phyloP scores from a whole-genome alignment of 2,888 invertebrate species.

The Athalia rosae region DNA sequence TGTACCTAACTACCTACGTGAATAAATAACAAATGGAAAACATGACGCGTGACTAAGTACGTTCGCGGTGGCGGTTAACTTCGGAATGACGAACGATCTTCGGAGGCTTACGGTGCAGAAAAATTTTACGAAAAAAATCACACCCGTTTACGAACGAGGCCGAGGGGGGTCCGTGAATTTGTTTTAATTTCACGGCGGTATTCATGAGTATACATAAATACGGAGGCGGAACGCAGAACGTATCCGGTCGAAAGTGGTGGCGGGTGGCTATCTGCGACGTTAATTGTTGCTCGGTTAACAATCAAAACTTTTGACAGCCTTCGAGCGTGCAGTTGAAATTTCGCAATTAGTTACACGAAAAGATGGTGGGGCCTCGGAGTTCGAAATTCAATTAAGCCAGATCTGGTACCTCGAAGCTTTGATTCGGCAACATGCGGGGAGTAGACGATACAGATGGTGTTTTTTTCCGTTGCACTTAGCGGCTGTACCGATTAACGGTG shows the following conservation, averaged over 20 bases:
- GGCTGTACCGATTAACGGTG: neutral
- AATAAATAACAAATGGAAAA: no score
- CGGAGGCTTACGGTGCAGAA: no score
- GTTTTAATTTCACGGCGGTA: neutral
- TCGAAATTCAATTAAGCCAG: slow-evolving; percentile 39
- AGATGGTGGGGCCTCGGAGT: slow-evolving; percentile 12
- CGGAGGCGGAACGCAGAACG: neutral
- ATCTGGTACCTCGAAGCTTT: neutral
- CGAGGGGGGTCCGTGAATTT: neutral
- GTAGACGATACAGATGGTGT: neutral
- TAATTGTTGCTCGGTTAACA: slow-evolving; percentile 32
- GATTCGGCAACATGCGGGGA: neutral
- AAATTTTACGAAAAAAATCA: no score
- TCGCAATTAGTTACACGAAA: slow-evolving; percentile 19
- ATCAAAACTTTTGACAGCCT: slow-evolving; percentile 36
- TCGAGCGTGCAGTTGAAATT: slow-evolving; percentile 25
- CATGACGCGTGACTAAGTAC: no score
- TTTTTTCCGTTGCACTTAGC: neutral
- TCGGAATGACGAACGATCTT: no score
- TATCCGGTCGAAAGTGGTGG: slow-evolving; percentile 3
- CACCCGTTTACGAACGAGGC: no score
- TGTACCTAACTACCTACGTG: no score
- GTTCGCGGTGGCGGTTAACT: no score
- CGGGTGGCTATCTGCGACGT: neutral
- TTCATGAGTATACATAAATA: neutral